phyloP scores from a whole-genome alignment of 2,888 invertebrate species.

The Lasioglossum marginatum region DNA sequence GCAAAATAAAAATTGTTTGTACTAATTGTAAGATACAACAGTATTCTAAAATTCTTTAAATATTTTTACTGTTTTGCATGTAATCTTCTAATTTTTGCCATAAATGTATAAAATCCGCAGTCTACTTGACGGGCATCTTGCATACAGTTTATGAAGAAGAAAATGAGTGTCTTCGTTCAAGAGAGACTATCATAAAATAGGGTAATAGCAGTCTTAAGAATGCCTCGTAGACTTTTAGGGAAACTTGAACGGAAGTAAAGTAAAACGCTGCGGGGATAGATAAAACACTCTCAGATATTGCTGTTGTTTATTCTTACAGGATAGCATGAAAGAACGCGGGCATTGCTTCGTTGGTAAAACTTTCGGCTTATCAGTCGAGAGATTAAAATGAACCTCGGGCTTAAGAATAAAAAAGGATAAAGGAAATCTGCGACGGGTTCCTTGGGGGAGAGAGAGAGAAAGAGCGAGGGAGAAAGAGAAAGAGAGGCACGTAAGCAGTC shows the following conservation, averaged over 20 bases:
- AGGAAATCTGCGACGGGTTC: conserved; percentile 16
- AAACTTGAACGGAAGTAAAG: conserved; percentile 42
- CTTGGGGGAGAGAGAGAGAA: not conserved
- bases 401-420: conserved; percentile 15
- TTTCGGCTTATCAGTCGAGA: conserved; percentile 61
- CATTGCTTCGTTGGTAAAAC: conserved; percentile 43
- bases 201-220: not conserved
- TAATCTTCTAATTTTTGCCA: not conserved
- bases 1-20: not conserved
- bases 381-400: conserved; percentile 59
- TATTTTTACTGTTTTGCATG: not conserved
- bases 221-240: conserved; percentile 38
- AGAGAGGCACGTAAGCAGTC: not conserved
- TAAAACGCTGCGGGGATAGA: conserved; percentile 52
- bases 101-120: not conserved
- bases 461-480: not conserved
- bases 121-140: not conserved
- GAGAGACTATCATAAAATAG: not conserved
- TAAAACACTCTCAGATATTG: conserved; percentile 62
- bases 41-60: not conserved
- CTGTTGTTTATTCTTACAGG: conserved; percentile 71
- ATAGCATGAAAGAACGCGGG: conserved; percentile 47
- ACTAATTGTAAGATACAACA: not conserved
- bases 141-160: not conserved
- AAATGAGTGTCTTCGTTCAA: not conserved